These are phyloP conservation scores for Sylvia atricapilla DNA, from an alignment of 2,113 vertebrate species.

Conservation along the genomic window DNA sequence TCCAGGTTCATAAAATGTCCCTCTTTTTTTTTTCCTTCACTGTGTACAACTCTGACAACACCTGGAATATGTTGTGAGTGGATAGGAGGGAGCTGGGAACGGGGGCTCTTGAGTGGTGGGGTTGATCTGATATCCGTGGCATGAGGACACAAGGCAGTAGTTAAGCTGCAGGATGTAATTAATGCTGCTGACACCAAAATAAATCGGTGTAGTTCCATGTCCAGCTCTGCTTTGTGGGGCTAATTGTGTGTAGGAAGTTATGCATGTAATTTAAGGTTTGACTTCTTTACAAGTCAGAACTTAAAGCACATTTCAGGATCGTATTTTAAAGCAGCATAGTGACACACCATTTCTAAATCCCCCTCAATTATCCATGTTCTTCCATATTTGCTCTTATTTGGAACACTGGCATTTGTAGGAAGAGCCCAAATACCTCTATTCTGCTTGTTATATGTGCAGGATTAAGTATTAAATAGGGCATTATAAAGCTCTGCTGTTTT, in stretches of 20 bases:
- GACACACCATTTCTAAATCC: not conserved
- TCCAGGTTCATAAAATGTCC: not conserved
- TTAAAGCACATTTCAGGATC: not conserved
- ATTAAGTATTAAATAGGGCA: not conserved
- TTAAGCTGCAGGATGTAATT: not conserved
- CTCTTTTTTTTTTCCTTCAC: not conserved
- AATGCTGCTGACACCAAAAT: not conserved
- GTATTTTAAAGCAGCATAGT: not conserved
- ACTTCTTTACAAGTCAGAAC: not conserved
- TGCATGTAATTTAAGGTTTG: not conserved
- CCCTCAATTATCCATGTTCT: not conserved
- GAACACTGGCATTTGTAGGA: not conserved
- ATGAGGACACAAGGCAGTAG: not conserved
- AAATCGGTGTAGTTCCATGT: not conserved
- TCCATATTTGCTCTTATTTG: not conserved
- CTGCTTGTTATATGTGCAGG: not conserved
- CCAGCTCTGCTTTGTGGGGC: not conserved
- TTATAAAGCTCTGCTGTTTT: not conserved
- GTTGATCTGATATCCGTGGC: not conserved
- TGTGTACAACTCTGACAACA: rapidly evolving
- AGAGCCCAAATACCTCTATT: not conserved
- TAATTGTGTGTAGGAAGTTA: not conserved
- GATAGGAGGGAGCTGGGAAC: not conserved
- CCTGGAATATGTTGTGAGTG: not conserved
- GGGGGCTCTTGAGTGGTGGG: not conserved